Conservation (phyloP, 2,113 vertebrate genomes). For the Serilophus lunatus region DNA sequence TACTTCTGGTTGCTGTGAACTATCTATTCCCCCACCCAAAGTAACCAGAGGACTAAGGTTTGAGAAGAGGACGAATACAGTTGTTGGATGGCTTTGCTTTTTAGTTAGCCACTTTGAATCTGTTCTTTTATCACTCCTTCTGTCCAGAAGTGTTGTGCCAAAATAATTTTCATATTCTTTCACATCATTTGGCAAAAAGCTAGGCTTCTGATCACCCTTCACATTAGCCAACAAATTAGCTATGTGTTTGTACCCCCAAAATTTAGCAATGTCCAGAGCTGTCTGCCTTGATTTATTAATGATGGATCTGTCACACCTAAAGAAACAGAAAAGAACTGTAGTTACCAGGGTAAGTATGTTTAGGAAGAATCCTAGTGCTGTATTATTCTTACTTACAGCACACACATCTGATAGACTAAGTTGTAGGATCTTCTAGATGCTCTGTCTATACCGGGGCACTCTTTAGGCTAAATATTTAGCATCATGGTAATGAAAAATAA, state of each 20-base stretch:
- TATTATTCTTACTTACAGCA: neutral
- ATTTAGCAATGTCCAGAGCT: conserved; percentile 87
- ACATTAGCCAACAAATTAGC: conserved; percentile 72
- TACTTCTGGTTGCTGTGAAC: conserved; percentile 56
- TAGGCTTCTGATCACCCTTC: conserved; percentile 36
- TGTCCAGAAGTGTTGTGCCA: conserved; percentile 82
- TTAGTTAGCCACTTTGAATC: conserved; percentile 80
- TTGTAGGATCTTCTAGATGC: neutral
- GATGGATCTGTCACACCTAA: conserved; percentile 80
- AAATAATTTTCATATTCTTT: conserved; percentile 84
- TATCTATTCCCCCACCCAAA: conserved; percentile 23
- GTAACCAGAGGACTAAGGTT: conserved; percentile 83
- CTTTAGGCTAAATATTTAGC: neutral
- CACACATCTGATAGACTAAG: neutral
- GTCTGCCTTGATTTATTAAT: conserved; percentile 87
- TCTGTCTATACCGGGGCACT: neutral
- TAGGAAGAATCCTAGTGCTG: neutral
- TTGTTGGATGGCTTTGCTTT: conserved; percentile 72
- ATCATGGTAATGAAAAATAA: neutral
- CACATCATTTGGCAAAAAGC: conserved; percentile 45
- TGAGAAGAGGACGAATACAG: conserved; percentile 87
- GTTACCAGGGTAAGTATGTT: neutral
- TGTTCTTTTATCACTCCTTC: conserved; percentile 83
- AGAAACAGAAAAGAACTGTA: neutral
- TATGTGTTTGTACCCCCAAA: conserved; percentile 92